phyloP scores from a whole-genome alignment of 1,140 invertebrate genomes.

The Onthophagus taurus region DNA sequence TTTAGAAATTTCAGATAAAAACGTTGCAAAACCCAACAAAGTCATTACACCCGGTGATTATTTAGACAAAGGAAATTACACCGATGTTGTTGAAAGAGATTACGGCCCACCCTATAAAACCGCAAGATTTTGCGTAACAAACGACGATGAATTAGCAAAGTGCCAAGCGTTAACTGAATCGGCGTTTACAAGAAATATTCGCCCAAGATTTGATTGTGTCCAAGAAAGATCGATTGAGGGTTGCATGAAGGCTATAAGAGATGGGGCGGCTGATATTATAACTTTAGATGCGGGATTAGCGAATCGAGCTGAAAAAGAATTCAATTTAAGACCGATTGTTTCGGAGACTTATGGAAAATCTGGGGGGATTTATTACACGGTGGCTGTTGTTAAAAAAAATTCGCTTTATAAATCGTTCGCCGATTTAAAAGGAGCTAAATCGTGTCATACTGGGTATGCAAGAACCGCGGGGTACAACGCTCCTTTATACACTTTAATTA shows the following conservation, averaged over 20 bases:
- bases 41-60: slow-evolving; percentile 53
- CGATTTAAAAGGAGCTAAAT: slow-evolving; percentile 44
- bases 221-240: slow-evolving; percentile 42
- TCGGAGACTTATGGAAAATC: slow-evolving; percentile 45
- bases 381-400: slow-evolving; percentile 49
- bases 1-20: slow-evolving; percentile 45
- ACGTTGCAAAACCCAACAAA: slow-evolving; percentile 50
- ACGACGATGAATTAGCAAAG: slow-evolving; percentile 50
- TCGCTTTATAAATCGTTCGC: slow-evolving; percentile 33
- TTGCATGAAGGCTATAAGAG: slow-evolving; percentile 58
- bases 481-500: slow-evolving; percentile 40
- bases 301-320: slow-evolving; percentile 44
- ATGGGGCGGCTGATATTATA: slow-evolving; percentile 53
- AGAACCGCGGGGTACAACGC: slow-evolving; percentile 46
- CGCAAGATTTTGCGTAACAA: slow-evolving; percentile 55
- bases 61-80: slow-evolving; percentile 60
- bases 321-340: slow-evolving; percentile 42
- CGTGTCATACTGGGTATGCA: slow-evolving; percentile 44
- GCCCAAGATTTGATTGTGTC: slow-evolving; percentile 59
- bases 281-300: slow-evolving; percentile 49
- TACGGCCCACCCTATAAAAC: slow-evolving; percentile 45
- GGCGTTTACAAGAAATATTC: slow-evolving; percentile 60
- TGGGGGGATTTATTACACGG: slow-evolving; percentile 29
- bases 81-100: slow-evolving; percentile 67
- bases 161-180: slow-evolving; percentile 55